phyloP scores from a whole-genome alignment of 2,797 vertebrate species.

The Labroides dimidiatus region DNA sequence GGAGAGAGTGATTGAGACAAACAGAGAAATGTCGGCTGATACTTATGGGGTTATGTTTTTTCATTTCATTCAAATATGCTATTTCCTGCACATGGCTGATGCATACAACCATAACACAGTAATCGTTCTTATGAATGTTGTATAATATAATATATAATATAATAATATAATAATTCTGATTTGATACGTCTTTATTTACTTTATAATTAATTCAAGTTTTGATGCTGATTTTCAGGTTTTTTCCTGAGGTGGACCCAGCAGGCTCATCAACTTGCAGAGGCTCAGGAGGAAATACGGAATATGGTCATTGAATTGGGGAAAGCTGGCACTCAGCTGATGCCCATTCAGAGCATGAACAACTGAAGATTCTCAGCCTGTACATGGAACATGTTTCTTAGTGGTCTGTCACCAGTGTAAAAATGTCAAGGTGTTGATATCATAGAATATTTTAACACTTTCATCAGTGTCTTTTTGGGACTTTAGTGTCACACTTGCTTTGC shows the following conservation, averaged over 20 bases:
- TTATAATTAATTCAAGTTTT: background rate
- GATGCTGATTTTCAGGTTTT: conserved; percentile 76
- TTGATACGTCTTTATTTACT: too few relatives aligned
- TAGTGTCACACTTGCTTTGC: background rate
- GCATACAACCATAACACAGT: too few relatives aligned
- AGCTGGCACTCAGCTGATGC: conserved; percentile 42
- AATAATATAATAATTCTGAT: too few relatives aligned
- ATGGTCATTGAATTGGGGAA: conserved; percentile 75
- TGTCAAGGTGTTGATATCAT: conserved; percentile 2
- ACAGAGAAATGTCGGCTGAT: too few relatives aligned
- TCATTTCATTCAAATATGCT: too few relatives aligned
- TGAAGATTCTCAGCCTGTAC: conserved; percentile 2
- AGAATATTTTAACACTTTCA: background rate
- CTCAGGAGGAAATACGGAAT: conserved; percentile 79
- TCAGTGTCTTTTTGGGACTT: conserved; percentile 9
- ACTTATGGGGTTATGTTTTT: too few relatives aligned
- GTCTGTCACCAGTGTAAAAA: conserved; percentile 12
- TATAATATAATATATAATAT: too few relatives aligned
- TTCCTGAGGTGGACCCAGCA: conserved; percentile 88
- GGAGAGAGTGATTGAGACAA: too few relatives aligned
- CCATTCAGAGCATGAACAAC: background rate
- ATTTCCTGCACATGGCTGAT: too few relatives aligned
- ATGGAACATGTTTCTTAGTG: conserved; percentile 14
- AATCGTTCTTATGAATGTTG: too few relatives aligned
- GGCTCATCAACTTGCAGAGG: conserved; percentile 81